phyloP scores from a whole-genome alignment of 2,797 vertebrate species.

The Gambusia yucatana region DNA sequence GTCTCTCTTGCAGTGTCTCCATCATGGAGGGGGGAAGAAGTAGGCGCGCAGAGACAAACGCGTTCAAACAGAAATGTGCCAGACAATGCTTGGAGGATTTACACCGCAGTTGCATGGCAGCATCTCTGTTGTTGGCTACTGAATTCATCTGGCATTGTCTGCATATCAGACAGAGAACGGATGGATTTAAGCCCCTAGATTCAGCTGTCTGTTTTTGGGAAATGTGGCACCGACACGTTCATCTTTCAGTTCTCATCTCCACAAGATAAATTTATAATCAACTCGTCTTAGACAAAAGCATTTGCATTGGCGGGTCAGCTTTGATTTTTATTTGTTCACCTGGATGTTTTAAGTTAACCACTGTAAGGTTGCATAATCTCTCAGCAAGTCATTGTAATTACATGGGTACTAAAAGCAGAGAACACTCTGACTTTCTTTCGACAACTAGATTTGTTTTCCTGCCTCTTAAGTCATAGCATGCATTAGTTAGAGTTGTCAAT shows the following conservation, averaged over 20 bases:
- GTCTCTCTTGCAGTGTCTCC: constrained; percentile 58
- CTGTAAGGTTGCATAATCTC: neutral
- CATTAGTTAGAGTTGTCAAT: neutral
- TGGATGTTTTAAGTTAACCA: neutral
- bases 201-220: constrained; percentile 2
- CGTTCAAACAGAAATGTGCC: constrained; percentile 31
- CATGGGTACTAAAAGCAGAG: neutral
- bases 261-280: neutral
- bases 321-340: neutral
- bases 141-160: constrained; percentile 51
- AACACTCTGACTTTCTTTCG: neutral
- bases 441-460: neutral
- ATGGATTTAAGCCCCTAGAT: constrained; percentile 9
- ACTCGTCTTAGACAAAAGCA: neutral
- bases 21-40: constrained; percentile 44
- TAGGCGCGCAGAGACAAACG: constrained; percentile 37
- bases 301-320: neutral
- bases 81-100: constrained; percentile 57
- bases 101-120: constrained; percentile 43
- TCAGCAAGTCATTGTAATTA: neutral
- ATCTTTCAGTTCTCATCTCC: neutral
- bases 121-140: constrained; percentile 57
- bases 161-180: constrained; percentile 23
- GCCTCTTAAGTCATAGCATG: neutral
- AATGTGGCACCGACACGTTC: neutral